Evolutionary conservation across 2,888 invertebrate species (phyloP), one percentile per base, ranked within the genome.

Genomic region (Philonicus albiceps): DNA sequence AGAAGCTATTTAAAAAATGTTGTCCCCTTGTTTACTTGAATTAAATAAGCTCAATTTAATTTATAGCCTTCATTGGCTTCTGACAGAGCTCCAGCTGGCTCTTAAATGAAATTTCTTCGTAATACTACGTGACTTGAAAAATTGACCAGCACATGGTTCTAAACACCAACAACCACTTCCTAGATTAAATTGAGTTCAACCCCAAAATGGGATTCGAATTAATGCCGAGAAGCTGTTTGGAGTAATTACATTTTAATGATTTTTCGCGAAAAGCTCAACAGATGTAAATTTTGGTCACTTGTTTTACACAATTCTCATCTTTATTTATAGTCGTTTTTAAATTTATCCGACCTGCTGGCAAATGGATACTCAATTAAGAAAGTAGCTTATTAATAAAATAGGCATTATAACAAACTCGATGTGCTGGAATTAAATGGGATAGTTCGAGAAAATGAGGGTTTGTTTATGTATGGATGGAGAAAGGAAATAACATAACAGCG

Each of bases 201-300:
- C 22, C 22, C 16, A 40, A 40, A 74, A 43, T 40, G 34, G 40
- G 43, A 76, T 76, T 76, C 27, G 37, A 76, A 76, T 76, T 76
- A 76, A 76, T 76, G 76, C 76, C 34, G 43, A 27, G 27, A 40
- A 76, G 76, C 40, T 76, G 76, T 76, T 76, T 76, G 8, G 7
- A 27, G 37, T 76, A 76, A 76, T 76, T 76, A 76, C 76, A 22
- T 76, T 76, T 76, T 76, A 76, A 76, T 76, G 37, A 76, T 76
- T 76, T 43, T 22, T 43, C 76, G 40, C 43, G 76, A 40, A 74
- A 31, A 74, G 31, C 64, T 64, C 22, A 22, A 64, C 64, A 64
- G 27, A 64, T 64, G 64, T 64, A 64, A 64, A 64, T 64, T 64
- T 22, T 64, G 64, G 64, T 22, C 64, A 64, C 64, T 64, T 64